phyloP scores from a whole-genome alignment of 2,888 invertebrate genomes.

The Scaptomyza reducta region DNA sequence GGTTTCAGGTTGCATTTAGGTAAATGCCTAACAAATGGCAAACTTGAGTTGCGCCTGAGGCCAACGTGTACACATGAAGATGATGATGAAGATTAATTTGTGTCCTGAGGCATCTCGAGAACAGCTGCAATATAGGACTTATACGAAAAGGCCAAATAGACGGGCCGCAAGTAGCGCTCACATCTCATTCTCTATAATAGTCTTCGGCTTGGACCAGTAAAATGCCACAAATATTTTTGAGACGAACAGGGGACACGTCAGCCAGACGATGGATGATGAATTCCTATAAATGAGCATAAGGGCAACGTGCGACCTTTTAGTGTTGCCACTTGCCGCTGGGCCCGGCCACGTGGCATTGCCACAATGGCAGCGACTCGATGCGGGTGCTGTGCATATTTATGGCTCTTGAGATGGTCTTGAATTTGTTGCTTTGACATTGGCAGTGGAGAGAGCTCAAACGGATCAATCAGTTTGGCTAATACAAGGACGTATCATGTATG shows the following conservation, averaged over 20 bases:
- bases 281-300: slow-evolving; percentile 68
- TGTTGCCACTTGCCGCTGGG: slow-evolving; percentile 43
- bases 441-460: slow-evolving; percentile 43
- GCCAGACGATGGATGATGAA: slow-evolving; percentile 69
- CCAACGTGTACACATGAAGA: slow-evolving; percentile 39
- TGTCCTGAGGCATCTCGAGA: slow-evolving; percentile 56
- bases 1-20: too few species aligned
- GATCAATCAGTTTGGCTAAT: slow-evolving; percentile 38
- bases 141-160: slow-evolving; percentile 13
- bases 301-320: slow-evolving; percentile 65
- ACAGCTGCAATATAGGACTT: slow-evolving; percentile 41
- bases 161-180: slow-evolving; percentile 59
- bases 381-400: slow-evolving; percentile 53
- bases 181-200: neutral
- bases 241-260: slow-evolving; percentile 2
- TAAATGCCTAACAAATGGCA: slow-evolving; percentile 49
- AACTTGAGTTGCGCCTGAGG: slow-evolving; percentile 52
- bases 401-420: slow-evolving; percentile 49
- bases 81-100: slow-evolving; percentile 74
- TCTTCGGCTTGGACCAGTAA: slow-evolving; percentile 21
- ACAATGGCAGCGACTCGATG: slow-evolving; percentile 22
- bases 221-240: slow-evolving; percentile 61
- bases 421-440: slow-evolving; percentile 55
- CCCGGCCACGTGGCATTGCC: slow-evolving; percentile 33
- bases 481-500: slow-evolving; percentile 40